A percentile compares a stretch with the other conserved stretches of the same genome.
Conservation (phyloP, 2,888 invertebrate species). For the Caenorhabditis becei region DNA sequence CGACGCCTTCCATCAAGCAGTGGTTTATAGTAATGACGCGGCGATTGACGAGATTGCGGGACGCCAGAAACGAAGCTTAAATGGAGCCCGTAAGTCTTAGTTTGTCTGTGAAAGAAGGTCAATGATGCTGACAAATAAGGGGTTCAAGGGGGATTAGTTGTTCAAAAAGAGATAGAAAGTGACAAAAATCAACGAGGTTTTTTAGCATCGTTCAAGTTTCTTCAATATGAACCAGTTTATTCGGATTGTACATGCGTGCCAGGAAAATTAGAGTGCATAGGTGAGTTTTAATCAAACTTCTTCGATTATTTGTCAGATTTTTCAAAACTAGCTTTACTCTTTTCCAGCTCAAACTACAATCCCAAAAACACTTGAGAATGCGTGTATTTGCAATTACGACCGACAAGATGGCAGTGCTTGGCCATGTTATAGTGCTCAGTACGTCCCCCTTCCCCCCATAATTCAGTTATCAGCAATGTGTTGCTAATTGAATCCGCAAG, state of each 20-base stretch:
- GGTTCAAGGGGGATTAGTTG: constrained; percentile 31
- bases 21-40: constrained; percentile 78
- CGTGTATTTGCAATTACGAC: constrained; percentile 80
- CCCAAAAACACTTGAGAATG: constrained; percentile 66
- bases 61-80: constrained; percentile 47
- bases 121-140: constrained; percentile 41
- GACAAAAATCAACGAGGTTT: constrained; percentile 2
- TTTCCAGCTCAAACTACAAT: constrained; percentile 63
- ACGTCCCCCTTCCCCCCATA: constrained; percentile 21
- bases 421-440: constrained; percentile 79
- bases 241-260: constrained; percentile 76
- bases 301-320: too few species aligned
- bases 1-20: constrained; percentile 80
- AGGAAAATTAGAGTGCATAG: constrained; percentile 68
- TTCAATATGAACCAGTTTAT: constrained; percentile 80
- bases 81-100: constrained; percentile 42
- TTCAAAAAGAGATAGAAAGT: neutral
- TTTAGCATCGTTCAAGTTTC: constrained; percentile 77
- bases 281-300: too few species aligned
- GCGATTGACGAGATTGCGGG: constrained; percentile 52
- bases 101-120: constrained; percentile 24
- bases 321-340: neutral
- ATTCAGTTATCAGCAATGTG: constrained; percentile 24
- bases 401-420: constrained; percentile 78
- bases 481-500: constrained; percentile 38